phyloP scores from a whole-genome alignment of 23 tunicate genomes.

The Corella eumyota region DNA sequence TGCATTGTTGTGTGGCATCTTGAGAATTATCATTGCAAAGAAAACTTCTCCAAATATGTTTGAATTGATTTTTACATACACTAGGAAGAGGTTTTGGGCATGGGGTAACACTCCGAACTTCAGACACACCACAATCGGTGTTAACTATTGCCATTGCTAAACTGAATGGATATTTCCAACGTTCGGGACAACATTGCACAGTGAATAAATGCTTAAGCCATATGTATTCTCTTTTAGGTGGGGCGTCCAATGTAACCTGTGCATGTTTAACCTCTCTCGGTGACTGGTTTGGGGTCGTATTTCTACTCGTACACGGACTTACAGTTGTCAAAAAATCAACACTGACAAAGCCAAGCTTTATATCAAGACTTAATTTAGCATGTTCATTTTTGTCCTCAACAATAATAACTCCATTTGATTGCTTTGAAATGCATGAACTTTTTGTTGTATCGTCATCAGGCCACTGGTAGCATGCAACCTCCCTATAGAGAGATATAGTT shows the following conservation, averaged over 20 bases:
- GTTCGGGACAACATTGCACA: constrained; percentile 13
- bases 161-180: constrained; percentile 47
- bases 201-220: constrained; percentile 42
- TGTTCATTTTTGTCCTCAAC: constrained; percentile 13
- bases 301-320: constrained; percentile 6
- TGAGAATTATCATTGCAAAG: not conserved
- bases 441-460: constrained; percentile 15
- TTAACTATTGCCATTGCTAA: constrained; percentile 6
- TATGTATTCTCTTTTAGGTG: constrained; percentile 4
- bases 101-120: constrained; percentile 1
- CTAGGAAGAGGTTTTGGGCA: constrained; percentile 24
- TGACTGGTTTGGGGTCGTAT: constrained; percentile 3
- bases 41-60: constrained; percentile 35
- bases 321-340: constrained; percentile 18
- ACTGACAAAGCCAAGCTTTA: constrained; percentile 2
- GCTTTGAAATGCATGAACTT: not conserved
- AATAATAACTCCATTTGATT: not conserved
- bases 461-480: constrained; percentile 29
- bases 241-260: not conserved
- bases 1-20: not conserved
- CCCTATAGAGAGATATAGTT: constrained; percentile 30
- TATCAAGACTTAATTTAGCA: constrained; percentile 15
- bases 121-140: too few relatives aligned
- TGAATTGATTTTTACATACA: constrained; percentile 39
- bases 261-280: not conserved